Evolutionary conservation across 2,113 vertebrate species (phyloP).

Genomic region (Ictalurus furcatus): DNA sequence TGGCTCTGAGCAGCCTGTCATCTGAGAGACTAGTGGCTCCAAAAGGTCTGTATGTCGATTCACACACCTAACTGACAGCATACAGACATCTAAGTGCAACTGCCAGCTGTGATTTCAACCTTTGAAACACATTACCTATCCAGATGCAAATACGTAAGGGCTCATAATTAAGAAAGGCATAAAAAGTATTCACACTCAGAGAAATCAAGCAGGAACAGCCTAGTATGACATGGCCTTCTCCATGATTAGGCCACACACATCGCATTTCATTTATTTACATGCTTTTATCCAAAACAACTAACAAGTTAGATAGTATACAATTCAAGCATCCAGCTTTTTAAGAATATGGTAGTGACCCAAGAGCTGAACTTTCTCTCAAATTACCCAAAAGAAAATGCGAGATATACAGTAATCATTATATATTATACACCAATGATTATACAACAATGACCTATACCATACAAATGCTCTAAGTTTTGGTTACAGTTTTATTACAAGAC

Average conservation of each 20-base stretch:
- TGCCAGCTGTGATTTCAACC: slow-evolving; percentile 32
- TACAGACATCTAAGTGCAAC: slow-evolving; percentile 42
- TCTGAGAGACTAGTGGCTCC: slow-evolving; percentile 33
- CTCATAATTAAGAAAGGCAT: background rate
- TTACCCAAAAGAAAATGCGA: background rate
- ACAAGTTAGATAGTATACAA: too few species aligned
- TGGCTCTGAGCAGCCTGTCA: slow-evolving; percentile 44
- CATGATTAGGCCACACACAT: background rate
- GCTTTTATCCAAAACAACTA: background rate
- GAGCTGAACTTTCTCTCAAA: background rate
- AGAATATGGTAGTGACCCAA: background rate
- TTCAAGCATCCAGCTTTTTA: background rate
- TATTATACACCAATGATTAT: background rate
- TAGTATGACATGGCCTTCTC: background rate
- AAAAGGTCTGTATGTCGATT: slow-evolving; percentile 43
- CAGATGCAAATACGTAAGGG: background rate
- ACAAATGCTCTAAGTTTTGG: background rate
- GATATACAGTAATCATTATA: background rate
- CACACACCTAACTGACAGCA: slow-evolving; percentile 42
- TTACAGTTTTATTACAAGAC: background rate
- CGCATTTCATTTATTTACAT: background rate
- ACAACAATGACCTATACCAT: background rate
- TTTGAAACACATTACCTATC: slow-evolving; percentile 28
- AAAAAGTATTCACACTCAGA: background rate
- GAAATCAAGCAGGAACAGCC: background rate